A percentile compares a stretch with the other conserved stretches of the same genome.
phyloP scores from a whole-genome alignment of 2,797 vertebrate species.

The Fistularia commersonii region DNA sequence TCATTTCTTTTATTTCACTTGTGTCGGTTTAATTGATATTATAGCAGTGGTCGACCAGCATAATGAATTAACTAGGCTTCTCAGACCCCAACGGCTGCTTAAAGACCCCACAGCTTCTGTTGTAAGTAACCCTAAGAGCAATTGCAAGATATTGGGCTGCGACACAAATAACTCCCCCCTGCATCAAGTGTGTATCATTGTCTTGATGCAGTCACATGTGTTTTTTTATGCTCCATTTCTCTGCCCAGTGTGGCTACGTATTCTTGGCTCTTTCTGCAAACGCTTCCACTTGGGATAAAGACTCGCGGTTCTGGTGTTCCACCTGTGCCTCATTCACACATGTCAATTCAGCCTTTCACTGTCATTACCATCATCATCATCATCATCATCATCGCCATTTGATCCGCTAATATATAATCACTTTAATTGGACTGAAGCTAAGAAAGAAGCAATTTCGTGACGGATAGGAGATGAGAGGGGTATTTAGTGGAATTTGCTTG shows the following conservation, averaged over 20 bases:
- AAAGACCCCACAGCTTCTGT: constrained; percentile 6
- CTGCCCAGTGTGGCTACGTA: constrained; percentile 3
- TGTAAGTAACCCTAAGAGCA: constrained; percentile 24
- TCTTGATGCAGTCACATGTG: constrained; percentile 31
- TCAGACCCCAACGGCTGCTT: constrained; percentile 14
- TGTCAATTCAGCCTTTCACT: constrained; percentile 26
- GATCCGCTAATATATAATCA: constrained; percentile 54
- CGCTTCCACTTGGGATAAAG: constrained; percentile 7
- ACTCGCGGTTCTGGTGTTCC: constrained; percentile 20
- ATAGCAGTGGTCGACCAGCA: not conserved
- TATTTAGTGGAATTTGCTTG: constrained; percentile 26
- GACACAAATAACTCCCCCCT: constrained; percentile 27
- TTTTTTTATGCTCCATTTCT: constrained; percentile 25
- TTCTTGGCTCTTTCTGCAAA: constrained; percentile 13
- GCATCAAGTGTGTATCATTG: constrained; percentile 9
- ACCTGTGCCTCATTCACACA: constrained; percentile 49
- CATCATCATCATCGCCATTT: constrained; percentile 42
- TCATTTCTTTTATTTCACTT: constrained; percentile 11
- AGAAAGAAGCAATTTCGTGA: constrained; percentile 45
- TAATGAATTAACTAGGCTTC: constrained; percentile 20
- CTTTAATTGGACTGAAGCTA: constrained; percentile 57
- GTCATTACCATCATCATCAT: constrained; percentile 55
- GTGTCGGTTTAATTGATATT: constrained; percentile 7
- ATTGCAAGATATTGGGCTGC: constrained; percentile 25
- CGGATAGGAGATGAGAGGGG: constrained; percentile 24